Percentiles rank a stretch among this genome's conserved stretches.
Evolutionary conservation across 2,888 invertebrate species (phyloP).

Genomic region (Spisula subtruncata): DNA sequence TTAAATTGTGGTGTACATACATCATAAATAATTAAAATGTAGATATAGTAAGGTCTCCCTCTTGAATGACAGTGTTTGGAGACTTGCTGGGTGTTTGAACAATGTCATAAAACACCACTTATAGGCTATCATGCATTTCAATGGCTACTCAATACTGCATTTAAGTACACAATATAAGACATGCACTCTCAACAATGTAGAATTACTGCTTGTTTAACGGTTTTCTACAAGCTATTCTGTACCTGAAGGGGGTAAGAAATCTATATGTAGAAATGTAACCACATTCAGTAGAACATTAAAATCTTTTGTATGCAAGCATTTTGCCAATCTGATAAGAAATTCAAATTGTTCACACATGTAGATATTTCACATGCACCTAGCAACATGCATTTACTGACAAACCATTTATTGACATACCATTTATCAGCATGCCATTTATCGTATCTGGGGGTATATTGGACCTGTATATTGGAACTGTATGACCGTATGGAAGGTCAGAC

Average conservation of each 20-base stretch:
- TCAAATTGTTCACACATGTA: not conserved
- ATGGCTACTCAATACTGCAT: too few species aligned
- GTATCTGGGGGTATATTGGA: not conserved
- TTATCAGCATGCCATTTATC: not conserved
- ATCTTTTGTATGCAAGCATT: not conserved
- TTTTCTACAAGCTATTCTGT: not conserved
- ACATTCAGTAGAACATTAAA: not conserved
- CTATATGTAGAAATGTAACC: not conserved
- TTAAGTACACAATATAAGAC: too few species aligned
- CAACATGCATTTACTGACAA: too few species aligned
- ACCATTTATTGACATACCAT: too few species aligned
- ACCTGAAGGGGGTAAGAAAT: not conserved
- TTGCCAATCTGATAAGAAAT: not conserved
- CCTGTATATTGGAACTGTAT: not conserved
- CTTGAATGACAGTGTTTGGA: too few species aligned
- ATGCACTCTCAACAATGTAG: not conserved
- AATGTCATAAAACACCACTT: not conserved
- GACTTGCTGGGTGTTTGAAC: too few species aligned
- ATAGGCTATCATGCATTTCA: not conserved
- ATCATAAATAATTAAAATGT: too few species aligned
- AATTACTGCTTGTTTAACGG: not conserved
- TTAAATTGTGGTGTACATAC: too few species aligned
- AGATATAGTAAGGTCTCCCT: too few species aligned
- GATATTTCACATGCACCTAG: not conserved
- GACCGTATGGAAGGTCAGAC: not conserved